Conservation (phyloP, 2,888 invertebrate genomes). For the Euplagia quadripunctaria region DNA sequence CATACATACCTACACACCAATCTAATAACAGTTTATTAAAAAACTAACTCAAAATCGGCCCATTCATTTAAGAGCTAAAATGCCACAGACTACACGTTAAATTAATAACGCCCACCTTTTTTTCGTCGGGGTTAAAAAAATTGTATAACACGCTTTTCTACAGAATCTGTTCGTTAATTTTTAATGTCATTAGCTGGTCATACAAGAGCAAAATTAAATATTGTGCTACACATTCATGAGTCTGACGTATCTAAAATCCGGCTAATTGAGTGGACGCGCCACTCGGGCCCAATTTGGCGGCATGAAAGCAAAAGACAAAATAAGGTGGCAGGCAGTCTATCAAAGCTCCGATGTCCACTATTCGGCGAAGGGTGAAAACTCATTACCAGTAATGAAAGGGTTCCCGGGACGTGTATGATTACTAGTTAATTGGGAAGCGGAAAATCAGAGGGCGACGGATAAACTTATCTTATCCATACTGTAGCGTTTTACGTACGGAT, state of each 20-base stretch:
- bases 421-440: conserved; percentile 85
- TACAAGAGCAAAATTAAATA: conserved; percentile 41
- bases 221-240: conserved; percentile 38
- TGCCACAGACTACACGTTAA: too few species aligned
- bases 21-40: too few species aligned
- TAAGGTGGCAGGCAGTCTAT: conserved; percentile 69
- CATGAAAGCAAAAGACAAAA: conserved; percentile 75
- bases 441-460: conserved; percentile 79
- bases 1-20: too few species aligned
- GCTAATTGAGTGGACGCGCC: conserved; percentile 65
- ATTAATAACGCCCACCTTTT: too few species aligned
- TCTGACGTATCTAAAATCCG: conserved; percentile 37
- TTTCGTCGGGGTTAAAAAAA: too few species aligned
- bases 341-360: conserved; percentile 82
- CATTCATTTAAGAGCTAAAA: too few species aligned
- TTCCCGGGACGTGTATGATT: conserved; percentile 84
- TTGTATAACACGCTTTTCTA: background rate
- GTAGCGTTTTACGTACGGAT: background rate
- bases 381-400: conserved; percentile 86
- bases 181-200: conserved; percentile 19
- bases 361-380: conserved; percentile 84
- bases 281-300: conserved; percentile 68
- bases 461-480: conserved; percentile 74
- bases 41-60: too few species aligned
- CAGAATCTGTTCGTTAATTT: conserved; percentile 3